Conservation (phyloP, 1,140 invertebrate species). For the Euura saliciscinereae region DNA sequence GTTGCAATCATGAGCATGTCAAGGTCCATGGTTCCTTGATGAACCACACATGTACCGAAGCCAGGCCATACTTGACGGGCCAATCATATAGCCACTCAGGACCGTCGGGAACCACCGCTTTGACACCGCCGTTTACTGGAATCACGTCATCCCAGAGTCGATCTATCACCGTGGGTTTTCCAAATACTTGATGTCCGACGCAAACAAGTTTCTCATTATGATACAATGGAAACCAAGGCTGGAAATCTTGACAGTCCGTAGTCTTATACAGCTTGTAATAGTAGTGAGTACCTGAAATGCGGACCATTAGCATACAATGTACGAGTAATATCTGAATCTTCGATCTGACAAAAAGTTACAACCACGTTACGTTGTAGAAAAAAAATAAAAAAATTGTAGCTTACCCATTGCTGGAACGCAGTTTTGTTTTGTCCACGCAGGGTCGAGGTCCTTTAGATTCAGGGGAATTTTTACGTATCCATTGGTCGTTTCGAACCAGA, state of each 20-base stretch:
- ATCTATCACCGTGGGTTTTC: background rate
- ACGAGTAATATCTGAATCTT: no score
- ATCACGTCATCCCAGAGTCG: slow-evolving; percentile 15
- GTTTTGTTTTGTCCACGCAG: slow-evolving; percentile 54
- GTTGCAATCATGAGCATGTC: no score
- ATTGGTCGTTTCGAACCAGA: no score
- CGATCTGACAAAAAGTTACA: no score
- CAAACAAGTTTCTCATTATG: slow-evolving; percentile 31
- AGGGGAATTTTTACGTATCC: slow-evolving; percentile 32
- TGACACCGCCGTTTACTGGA: slow-evolving; percentile 25
- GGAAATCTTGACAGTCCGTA: slow-evolving; percentile 48
- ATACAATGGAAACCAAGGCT: slow-evolving; percentile 53
- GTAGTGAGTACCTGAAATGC: slow-evolving; percentile 52
- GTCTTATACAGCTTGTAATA: slow-evolving; percentile 54
- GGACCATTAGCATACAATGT: background rate
- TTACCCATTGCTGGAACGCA: slow-evolving; percentile 58
- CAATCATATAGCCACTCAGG: slow-evolving; percentile 51
- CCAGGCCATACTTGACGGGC: slow-evolving; percentile 41
- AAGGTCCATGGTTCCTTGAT: slow-evolving; percentile 53
- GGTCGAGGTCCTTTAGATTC: slow-evolving; percentile 42
- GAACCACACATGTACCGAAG: slow-evolving; percentile 57
- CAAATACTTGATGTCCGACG: background rate
- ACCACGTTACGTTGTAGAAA: no score
- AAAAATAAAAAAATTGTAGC: background rate
- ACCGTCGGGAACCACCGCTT: slow-evolving; percentile 50